A percentile compares a stretch with the other conserved stretches of the same genome.
Conservation (phyloP, 2,113 vertebrate species). For the Alectura lathami region DNA sequence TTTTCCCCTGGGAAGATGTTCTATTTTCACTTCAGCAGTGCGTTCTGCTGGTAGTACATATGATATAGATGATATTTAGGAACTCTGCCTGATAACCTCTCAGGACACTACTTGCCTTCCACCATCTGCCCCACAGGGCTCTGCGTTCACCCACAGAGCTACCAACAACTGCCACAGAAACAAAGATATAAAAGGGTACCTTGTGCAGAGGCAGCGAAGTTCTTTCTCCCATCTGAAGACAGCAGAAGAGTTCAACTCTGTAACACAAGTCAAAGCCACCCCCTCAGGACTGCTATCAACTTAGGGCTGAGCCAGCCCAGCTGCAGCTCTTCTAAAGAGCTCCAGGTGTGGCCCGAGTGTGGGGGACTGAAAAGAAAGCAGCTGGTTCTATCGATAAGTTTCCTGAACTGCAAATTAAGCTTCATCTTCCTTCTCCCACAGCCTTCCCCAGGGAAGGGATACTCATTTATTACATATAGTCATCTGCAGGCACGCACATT, state of each 20-base stretch:
- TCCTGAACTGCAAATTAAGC: not conserved
- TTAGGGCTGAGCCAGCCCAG: not conserved
- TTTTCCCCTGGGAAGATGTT: not conserved
- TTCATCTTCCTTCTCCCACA: not conserved
- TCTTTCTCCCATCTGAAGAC: not conserved
- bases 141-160: not conserved
- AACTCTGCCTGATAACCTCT: not conserved
- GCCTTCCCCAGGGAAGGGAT: not conserved
- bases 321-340: not conserved
- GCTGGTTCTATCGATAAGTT: not conserved
- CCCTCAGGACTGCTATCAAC: too few species aligned
- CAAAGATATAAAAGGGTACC: not conserved
- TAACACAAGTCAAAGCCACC: not conserved
- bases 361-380: not conserved
- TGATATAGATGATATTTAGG: not conserved
- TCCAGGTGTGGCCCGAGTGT: not conserved
- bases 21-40: not conserved
- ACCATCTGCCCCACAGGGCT: not conserved
- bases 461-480: not conserved
- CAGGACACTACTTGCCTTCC: not conserved
- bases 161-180: not conserved
- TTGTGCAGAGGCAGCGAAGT: not conserved
- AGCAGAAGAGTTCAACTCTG: not conserved
- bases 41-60: fast-evolving
- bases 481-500: not conserved